Percentiles rank a stretch among this genome's conserved stretches.
phyloP scores from a whole-genome alignment of 30 jellyfish, hydroid and myxozoan genomes.

The Hydractinia echinata region DNA sequence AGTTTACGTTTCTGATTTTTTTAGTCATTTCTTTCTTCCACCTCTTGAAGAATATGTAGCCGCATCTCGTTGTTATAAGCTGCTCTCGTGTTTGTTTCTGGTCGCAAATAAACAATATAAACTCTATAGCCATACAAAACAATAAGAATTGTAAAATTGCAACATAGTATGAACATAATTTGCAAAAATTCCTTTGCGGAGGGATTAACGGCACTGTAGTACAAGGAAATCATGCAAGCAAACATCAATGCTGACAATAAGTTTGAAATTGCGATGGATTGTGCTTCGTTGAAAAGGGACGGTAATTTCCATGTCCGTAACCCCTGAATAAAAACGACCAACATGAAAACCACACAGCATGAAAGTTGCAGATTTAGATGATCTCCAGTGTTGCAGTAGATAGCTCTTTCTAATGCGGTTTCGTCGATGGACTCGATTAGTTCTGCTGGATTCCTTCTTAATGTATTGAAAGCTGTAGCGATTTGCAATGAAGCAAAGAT shows the following conservation, averaged over 20 bases:
- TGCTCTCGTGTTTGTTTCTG: too few relatives aligned
- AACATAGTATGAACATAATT: background rate
- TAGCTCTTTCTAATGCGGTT: background rate
- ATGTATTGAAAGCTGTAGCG: background rate
- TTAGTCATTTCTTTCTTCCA: too few relatives aligned
- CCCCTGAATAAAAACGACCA: background rate
- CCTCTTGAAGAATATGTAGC: too few relatives aligned
- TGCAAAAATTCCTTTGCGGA: background rate
- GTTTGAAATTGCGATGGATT: background rate
- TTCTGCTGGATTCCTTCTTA: background rate
- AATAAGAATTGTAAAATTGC: background rate
- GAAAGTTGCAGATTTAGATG: background rate
- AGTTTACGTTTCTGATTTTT: too few relatives aligned
- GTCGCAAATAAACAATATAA: background rate
- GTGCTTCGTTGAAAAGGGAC: background rate
- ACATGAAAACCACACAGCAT: background rate
- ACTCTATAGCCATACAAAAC: background rate
- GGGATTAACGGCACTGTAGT: background rate
- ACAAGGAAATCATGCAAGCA: background rate
- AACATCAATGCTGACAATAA: background rate
- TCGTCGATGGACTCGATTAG: background rate
- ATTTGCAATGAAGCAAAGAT: background rate
- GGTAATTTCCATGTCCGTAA: slow-evolving; percentile 15
- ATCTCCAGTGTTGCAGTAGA: background rate
- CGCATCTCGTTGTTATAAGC: too few relatives aligned